Evolutionary conservation across 2,888 invertebrate species (phyloP), one percentile per base, ranked within the genome.

Genomic region (Pterostichus madidus): DNA sequence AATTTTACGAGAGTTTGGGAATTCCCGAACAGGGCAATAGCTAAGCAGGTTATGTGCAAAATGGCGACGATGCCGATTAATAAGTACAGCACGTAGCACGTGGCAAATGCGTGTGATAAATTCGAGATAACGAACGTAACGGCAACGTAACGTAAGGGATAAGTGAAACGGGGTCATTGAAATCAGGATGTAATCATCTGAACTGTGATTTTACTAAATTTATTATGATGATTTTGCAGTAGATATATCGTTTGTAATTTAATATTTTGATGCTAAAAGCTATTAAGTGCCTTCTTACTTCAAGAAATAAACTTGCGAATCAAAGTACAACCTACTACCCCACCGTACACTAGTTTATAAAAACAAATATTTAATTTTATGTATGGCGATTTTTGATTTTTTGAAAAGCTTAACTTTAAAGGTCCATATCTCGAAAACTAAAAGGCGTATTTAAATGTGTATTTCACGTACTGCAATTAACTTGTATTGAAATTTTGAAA

Each of bases 11-110:
- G 31, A 64, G 13, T 64, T 64, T 32, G 32, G 64, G 64, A 31
- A 32, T 32, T 32, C 32, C 32, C 64, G n/a, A 24, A 17, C 24
- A 13, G 11, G 24, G 31, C 71, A 44, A 73, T 24, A 24, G 10
- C 71, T 17, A 73, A 13, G 71, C 75, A 24, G 52, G 75, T 75
- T 49, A 49, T 75, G 75, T 52, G 75, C 49, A 75, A 75, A 75
- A 75, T 49, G 52, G 75, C 49, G 46, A 13, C 35, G 13, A 10
- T 1, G 49, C 8, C 75, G 32, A 52, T 75, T 75, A 75, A 75
- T 75, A 75, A 46, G 49, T 49, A 31, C 32, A 15, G 49, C 75
- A 75, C 75, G 52, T 75, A 75, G 64, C 31, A 13, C 64, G 64
- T 64, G 39, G 31, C 64, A 11, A 75, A 32, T 75, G 75, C 52